Conservation (phyloP, 2,888 invertebrate genomes). For the Ernsta delagoae region DNA sequence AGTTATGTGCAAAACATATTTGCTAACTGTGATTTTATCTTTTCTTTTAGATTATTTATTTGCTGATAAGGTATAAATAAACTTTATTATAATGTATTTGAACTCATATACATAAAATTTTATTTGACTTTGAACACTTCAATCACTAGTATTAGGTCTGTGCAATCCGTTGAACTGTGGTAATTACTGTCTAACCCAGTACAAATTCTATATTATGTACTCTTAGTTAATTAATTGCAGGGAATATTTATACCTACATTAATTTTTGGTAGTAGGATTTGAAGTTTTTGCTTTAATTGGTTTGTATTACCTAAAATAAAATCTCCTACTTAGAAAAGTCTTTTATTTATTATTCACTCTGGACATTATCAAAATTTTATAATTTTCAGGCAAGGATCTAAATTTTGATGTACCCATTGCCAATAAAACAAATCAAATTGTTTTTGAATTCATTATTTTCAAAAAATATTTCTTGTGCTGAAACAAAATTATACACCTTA, state of each 20-base stretch:
- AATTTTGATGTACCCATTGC: too few species aligned
- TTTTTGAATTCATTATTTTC: too few species aligned
- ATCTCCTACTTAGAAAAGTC: slow-evolving; percentile 14
- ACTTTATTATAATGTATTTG: slow-evolving; percentile 8
- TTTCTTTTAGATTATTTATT: slow-evolving; percentile 29
- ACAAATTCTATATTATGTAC: slow-evolving; percentile 21
- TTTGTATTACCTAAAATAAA: slow-evolving; percentile 31
- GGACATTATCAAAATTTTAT: too few species aligned
- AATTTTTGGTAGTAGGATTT: slow-evolving; percentile 26
- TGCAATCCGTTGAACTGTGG: slow-evolving; percentile 12
- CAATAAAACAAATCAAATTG: too few species aligned
- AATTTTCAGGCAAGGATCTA: too few species aligned
- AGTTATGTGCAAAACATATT: slow-evolving; percentile 16
- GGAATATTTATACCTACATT: slow-evolving; percentile 4
- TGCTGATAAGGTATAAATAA: slow-evolving; percentile 20
- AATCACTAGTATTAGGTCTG: slow-evolving; percentile 15
- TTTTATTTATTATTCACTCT: neutral
- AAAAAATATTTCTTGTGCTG: too few species aligned
- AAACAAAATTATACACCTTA: too few species aligned
- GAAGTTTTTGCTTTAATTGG: slow-evolving; percentile 32
- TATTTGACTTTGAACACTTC: slow-evolving; percentile 3
- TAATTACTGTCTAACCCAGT: slow-evolving; percentile 25
- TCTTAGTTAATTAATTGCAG: slow-evolving; percentile 12
- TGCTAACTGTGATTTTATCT: slow-evolving; percentile 25
- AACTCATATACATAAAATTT: slow-evolving; percentile 8